A percentile compares a stretch with the other conserved stretches of the same genome.
Evolutionary conservation across 2,797 vertebrate genomes (phyloP).

Genomic region (Taenioides sp.): DNA sequence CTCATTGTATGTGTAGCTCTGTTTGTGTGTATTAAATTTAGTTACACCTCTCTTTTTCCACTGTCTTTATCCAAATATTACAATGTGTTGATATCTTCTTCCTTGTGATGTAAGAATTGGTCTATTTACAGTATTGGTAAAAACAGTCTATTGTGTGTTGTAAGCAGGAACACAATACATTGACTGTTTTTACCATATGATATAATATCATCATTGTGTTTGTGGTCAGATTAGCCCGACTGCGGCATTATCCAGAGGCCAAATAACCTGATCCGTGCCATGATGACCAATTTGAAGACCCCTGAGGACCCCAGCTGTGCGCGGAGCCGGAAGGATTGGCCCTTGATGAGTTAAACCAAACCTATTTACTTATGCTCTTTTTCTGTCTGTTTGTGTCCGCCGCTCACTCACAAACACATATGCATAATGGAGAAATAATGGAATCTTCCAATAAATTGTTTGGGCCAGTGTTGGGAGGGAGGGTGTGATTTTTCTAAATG

Average conservation of each 20-base stretch:
- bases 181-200: slow-evolving; percentile 24
- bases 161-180: not conserved
- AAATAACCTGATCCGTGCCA: slow-evolving; percentile 67
- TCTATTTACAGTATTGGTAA: not conserved
- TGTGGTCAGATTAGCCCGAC: slow-evolving; percentile 43
- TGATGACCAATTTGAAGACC: slow-evolving; percentile 76
- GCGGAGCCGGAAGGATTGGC: slow-evolving; percentile 70
- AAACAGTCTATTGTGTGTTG: not conserved
- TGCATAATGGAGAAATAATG: slow-evolving; percentile 84
- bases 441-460: slow-evolving; percentile 82
- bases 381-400: slow-evolving; percentile 46
- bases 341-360: slow-evolving; percentile 77
- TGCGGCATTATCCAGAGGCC: slow-evolving; percentile 51
- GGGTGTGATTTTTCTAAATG: slow-evolving; percentile 67
- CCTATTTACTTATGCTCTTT: slow-evolving; percentile 69
- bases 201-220: slow-evolving; percentile 26
- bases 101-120: not conserved
- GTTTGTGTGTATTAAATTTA: slow-evolving; percentile 15
- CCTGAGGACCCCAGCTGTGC: slow-evolving; percentile 77
- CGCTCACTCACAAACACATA: slow-evolving; percentile 74
- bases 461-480: slow-evolving; percentile 56
- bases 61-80: not conserved
- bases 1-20: slow-evolving; percentile 16
- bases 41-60: not conserved
- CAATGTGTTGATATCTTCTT: not conserved